Percentiles rank a stretch among this genome's conserved stretches.
phyloP scores from a whole-genome alignment of 2,113 vertebrate species.

The Peromyscus polionotus region DNA sequence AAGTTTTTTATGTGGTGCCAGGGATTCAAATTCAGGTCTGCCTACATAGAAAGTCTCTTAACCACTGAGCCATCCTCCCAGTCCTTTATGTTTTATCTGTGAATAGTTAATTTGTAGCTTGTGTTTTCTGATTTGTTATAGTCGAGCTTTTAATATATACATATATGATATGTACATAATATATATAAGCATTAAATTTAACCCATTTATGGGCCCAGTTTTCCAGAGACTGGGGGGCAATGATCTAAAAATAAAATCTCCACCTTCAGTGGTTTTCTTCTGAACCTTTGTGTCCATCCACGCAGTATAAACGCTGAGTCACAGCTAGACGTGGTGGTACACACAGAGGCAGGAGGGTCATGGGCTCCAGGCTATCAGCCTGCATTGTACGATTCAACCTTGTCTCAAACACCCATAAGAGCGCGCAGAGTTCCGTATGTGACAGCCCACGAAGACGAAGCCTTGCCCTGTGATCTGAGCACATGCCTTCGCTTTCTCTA shows the following conservation, averaged over 20 bases:
- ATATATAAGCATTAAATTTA: conserved; percentile 35
- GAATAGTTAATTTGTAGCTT: conserved; percentile 42
- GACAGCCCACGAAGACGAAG: conserved; percentile 8
- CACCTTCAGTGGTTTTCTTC: conserved; percentile 48
- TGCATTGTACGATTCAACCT: not conserved
- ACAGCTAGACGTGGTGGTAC: not conserved
- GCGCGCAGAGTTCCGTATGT: not conserved
- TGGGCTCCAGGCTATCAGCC: not conserved
- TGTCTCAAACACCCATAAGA: not conserved
- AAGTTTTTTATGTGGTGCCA: not conserved
- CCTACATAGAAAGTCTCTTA: not conserved
- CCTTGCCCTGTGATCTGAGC: not conserved
- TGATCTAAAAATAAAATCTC: conserved; percentile 58
- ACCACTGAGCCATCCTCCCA: not conserved
- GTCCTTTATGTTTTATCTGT: conserved; percentile 33
- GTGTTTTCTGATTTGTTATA: conserved; percentile 26
- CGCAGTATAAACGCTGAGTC: conserved; percentile 37
- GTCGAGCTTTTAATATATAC: not conserved
- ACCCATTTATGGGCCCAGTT: not conserved
- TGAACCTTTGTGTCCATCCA: conserved; percentile 8
- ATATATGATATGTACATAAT: not conserved
- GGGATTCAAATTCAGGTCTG: not conserved
- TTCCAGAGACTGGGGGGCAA: not conserved
- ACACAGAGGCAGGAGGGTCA: not conserved
- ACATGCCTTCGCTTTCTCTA: not conserved